phyloP scores from a whole-genome alignment of 2,113 vertebrate genomes.

The Octodon degus region DNA sequence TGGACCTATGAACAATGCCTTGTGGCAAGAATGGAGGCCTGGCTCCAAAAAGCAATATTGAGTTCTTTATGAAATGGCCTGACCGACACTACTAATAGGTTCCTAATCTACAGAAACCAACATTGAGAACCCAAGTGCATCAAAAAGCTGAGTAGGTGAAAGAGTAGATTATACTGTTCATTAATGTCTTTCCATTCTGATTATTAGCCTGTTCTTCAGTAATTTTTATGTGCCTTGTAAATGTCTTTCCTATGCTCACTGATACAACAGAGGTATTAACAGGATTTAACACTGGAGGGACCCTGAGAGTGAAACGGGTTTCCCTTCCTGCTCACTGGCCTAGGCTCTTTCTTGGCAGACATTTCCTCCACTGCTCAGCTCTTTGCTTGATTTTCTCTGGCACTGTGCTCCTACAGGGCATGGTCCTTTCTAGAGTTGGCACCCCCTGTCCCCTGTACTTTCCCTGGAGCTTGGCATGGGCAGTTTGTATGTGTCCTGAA shows the following conservation, averaged over 20 bases:
- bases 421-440: background rate
- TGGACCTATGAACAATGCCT: background rate
- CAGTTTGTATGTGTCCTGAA: background rate
- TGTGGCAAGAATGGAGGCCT: background rate
- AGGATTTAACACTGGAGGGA: background rate
- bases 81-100: background rate
- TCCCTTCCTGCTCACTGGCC: background rate
- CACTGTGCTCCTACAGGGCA: background rate
- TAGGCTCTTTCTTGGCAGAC: background rate
- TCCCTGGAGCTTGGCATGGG: background rate
- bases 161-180: background rate
- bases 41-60: background rate
- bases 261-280: background rate
- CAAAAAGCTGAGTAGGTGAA: background rate
- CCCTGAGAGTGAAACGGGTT: background rate
- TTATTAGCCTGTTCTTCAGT: background rate
- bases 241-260: background rate
- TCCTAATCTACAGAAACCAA: background rate
- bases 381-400: background rate
- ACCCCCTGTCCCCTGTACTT: background rate
- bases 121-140: background rate
- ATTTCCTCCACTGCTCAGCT: background rate
- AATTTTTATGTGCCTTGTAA: background rate
- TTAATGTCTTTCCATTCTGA: background rate
- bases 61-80: background rate